These are phyloP conservation scores for Callospermophilus lateralis DNA, from an alignment of 2,113 vertebrate species.

Conservation along the genomic window DNA sequence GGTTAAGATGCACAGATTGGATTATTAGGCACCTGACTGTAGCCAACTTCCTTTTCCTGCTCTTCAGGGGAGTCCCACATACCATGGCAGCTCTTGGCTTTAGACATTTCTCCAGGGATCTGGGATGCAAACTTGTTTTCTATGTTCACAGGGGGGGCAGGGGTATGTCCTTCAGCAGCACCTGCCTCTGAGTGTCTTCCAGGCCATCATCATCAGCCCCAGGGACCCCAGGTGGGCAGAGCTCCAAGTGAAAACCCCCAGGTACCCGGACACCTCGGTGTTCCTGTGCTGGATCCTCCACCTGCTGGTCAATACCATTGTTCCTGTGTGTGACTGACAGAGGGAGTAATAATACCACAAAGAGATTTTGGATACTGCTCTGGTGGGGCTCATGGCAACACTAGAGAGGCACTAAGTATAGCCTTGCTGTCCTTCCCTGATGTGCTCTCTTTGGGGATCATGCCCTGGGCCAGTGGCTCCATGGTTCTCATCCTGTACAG, in stretches of 20 bases:
- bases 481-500: background rate
- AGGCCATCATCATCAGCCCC: background rate
- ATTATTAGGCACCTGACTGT: background rate
- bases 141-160: background rate
- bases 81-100: background rate
- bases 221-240: background rate
- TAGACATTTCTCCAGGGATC: background rate
- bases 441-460: background rate
- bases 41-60: background rate
- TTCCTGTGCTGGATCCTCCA: background rate
- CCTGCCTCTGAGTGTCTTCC: background rate
- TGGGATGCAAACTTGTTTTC: background rate
- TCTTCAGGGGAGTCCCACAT: background rate
- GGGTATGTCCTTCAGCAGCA: background rate
- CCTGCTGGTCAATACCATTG: background rate
- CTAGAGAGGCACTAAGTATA: rapidly evolving
- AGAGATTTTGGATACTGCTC: background rate
- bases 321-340: background rate
- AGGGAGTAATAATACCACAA: background rate
- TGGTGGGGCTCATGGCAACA: background rate
- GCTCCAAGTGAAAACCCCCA: background rate
- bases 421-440: background rate
- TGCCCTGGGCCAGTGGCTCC: background rate
- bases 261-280: too few relatives aligned
- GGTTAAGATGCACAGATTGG: background rate